Percentiles rank a stretch among this genome's conserved stretches.
Evolutionary conservation across 1,140 invertebrate genomes (phyloP).

Genomic region (Cydia splendana): DNA sequence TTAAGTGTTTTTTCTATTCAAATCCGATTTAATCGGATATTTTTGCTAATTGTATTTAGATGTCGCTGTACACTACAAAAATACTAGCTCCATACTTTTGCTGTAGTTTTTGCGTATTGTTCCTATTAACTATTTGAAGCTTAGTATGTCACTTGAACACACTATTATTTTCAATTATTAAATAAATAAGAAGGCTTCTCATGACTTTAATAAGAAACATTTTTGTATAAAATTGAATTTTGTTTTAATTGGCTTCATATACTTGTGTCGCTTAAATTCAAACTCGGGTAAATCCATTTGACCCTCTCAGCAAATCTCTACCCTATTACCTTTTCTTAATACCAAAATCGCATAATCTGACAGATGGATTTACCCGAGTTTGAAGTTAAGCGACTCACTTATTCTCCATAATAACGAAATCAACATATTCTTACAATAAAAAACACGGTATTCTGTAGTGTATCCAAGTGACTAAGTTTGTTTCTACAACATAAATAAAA

Average conservation of each 20-base stretch:
- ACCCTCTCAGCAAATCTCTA: too few species aligned
- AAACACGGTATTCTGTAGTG: background rate
- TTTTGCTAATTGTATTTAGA: slow-evolving; percentile 49
- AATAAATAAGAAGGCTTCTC: background rate
- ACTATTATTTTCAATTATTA: slow-evolving; percentile 6
- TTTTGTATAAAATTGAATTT: background rate
- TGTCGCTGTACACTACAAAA: slow-evolving; percentile 29
- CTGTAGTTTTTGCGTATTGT: slow-evolving; percentile 25
- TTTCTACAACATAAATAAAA: slow-evolving; percentile 47
- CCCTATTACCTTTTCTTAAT: too few species aligned
- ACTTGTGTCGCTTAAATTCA: too few species aligned
- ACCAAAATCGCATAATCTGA: too few species aligned
- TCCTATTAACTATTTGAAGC: slow-evolving; percentile 12
- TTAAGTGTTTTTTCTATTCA: slow-evolving; percentile 37
- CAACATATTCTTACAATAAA: background rate
- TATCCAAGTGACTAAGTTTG: slow-evolving; percentile 43
- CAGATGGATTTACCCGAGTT: too few species aligned
- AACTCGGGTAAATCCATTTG: too few species aligned
- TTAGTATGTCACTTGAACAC: slow-evolving; percentile 24
- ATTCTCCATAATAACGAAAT: background rate
- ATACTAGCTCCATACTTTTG: slow-evolving; percentile 4
- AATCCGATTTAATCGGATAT: slow-evolving; percentile 71
- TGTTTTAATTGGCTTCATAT: background rate
- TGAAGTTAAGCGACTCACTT: too few species aligned
- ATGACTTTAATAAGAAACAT: background rate